Conservation (phyloP, 2,797 vertebrate species). For the Serranus cabrilla region DNA sequence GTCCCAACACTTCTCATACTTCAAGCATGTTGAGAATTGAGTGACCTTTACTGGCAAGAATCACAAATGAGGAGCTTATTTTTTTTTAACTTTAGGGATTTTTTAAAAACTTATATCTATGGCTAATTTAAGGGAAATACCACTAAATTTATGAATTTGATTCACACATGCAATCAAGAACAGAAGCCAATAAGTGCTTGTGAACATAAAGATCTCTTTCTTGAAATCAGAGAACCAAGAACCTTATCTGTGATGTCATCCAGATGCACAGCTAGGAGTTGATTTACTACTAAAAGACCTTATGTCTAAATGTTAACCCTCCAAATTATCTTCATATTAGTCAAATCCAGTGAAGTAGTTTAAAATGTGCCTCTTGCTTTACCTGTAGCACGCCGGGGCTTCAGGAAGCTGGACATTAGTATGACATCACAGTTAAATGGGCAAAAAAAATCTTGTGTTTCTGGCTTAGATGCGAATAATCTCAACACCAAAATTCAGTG, state of each 20-base stretch:
- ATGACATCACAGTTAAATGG: conserved; percentile 63
- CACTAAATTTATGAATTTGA: conserved; percentile 50
- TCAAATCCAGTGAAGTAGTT: not conserved
- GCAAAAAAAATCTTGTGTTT: conserved; percentile 1
- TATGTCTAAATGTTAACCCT: not conserved
- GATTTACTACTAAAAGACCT: not conserved
- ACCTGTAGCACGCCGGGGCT: not conserved
- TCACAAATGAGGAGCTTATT: not conserved
- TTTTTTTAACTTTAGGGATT: conserved; percentile 13
- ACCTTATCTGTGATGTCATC: conserved; percentile 63
- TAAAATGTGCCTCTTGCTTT: not conserved
- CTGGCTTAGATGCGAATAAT: conserved; percentile 13
- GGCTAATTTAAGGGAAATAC: conserved; percentile 49
- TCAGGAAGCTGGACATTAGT: conserved; percentile 48
- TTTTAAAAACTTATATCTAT: conserved; percentile 3
- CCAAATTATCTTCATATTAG: not conserved
- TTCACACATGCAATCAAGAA: conserved; percentile 34
- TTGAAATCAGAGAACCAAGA: conserved; percentile 28
- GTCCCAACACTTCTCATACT: not conserved
- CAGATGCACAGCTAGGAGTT: conserved; percentile 48
- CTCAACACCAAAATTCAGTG: conserved; percentile 51
- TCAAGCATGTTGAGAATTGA: conserved; percentile 12
- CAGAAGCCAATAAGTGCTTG: conserved; percentile 19
- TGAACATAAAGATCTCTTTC: not conserved
- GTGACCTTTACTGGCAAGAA: conserved; percentile 21